Conservation (phyloP, 1,140 invertebrate species). For the Onthophagus taurus region DNA sequence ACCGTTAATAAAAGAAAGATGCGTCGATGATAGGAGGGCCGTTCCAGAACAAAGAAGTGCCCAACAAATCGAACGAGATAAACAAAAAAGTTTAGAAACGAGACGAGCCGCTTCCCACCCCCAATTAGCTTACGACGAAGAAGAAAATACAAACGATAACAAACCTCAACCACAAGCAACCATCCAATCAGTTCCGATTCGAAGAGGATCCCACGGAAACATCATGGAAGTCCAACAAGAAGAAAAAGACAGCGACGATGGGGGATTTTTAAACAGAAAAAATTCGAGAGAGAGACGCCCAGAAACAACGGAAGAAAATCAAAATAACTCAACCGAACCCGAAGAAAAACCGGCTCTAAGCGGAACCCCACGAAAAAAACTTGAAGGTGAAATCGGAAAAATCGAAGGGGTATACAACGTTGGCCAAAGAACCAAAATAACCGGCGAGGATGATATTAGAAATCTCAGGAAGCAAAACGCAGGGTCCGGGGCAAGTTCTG, state of each 20-base stretch:
- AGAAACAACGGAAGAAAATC: constrained; percentile 1
- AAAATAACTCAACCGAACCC: background rate
- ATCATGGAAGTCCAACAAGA: constrained; percentile 41
- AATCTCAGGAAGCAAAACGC: constrained; percentile 43
- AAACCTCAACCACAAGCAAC: constrained; percentile 38
- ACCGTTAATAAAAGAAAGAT: constrained; percentile 12
- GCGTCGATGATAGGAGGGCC: constrained; percentile 11
- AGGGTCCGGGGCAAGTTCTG: constrained; percentile 46
- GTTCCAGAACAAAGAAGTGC: constrained; percentile 38
- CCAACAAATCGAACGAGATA: constrained; percentile 48
- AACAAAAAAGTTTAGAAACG: constrained; percentile 45
- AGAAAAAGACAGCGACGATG: constrained; percentile 49
- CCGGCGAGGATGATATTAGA: constrained; percentile 28
- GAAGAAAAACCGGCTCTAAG: constrained; percentile 22
- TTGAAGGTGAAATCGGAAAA: constrained; percentile 34
- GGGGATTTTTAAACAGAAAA: constrained; percentile 41
- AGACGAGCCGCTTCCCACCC: constrained; percentile 54
- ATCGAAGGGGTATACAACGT: constrained; percentile 36
- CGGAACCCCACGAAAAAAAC: constrained; percentile 27
- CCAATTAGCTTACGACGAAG: constrained; percentile 50
- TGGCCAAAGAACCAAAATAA: constrained; percentile 20
- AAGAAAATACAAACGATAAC: constrained; percentile 28
- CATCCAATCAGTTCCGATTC: constrained; percentile 32
- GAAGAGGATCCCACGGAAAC: constrained; percentile 47
- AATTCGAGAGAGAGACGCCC: constrained; percentile 16